phyloP scores from a whole-genome alignment of 2,113 vertebrate genomes.

The Hoplias malabaricus region DNA sequence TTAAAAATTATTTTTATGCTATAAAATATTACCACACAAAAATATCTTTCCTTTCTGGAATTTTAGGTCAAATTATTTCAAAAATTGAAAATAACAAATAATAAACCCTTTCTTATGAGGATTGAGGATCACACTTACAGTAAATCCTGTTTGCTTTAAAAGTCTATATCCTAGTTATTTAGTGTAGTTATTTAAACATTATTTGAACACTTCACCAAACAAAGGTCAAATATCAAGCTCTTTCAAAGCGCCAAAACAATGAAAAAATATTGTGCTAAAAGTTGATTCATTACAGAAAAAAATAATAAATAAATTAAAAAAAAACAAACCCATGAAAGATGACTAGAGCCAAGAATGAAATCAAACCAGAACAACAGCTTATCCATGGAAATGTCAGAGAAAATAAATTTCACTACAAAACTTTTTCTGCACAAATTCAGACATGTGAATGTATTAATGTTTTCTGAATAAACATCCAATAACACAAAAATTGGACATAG shows the following conservation, averaged over 20 bases:
- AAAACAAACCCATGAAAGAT: neutral
- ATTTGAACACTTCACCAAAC: slow-evolving; percentile 5
- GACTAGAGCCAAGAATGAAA: slow-evolving; percentile 33
- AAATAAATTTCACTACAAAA: slow-evolving; percentile 35
- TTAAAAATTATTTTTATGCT: slow-evolving; percentile 64
- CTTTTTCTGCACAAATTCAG: neutral
- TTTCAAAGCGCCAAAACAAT: neutral
- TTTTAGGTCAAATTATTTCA: slow-evolving; percentile 59
- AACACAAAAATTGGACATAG: neutral
- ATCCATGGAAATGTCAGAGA: slow-evolving; percentile 52
- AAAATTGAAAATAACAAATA: slow-evolving; percentile 60
- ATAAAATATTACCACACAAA: slow-evolving; percentile 78
- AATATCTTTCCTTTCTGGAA: slow-evolving; percentile 69
- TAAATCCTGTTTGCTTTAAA: slow-evolving; percentile 39
- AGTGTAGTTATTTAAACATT: slow-evolving; percentile 57
- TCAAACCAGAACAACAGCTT: too few relatives aligned
- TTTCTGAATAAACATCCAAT: slow-evolving; percentile 11
- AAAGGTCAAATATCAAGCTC: slow-evolving; percentile 17
- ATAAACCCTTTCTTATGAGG: slow-evolving; percentile 58
- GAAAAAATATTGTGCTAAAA: neutral
- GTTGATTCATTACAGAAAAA: slow-evolving; percentile 1
- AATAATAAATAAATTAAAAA: slow-evolving; percentile 24
- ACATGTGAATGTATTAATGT: slow-evolving; percentile 13
- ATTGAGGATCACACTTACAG: slow-evolving; percentile 64
- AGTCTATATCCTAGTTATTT: too few relatives aligned